A percentile compares a stretch with the other conserved stretches of the same genome.
These are phyloP conservation scores for Amorpha juglandis DNA, from an alignment of 2,888 invertebrate species.

Conservation along the genomic window DNA sequence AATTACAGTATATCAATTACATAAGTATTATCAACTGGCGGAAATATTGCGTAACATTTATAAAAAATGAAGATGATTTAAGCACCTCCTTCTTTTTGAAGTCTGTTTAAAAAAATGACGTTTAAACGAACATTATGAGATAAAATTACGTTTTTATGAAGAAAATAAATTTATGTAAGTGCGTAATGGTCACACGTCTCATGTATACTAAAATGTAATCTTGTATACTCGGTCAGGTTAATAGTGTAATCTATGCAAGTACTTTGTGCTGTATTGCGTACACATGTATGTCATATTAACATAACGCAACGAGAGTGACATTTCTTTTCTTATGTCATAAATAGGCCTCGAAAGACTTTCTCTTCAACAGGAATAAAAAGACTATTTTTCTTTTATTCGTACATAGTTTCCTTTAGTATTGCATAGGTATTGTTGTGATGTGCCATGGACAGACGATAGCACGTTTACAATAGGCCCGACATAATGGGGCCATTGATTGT, in stretches of 20 bases:
- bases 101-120: too few relatives aligned
- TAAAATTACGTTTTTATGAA: not conserved
- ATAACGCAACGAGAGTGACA: not conserved
- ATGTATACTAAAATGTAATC: not conserved
- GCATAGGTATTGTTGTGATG: conserved; percentile 60
- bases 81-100: too few relatives aligned
- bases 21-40: too few relatives aligned
- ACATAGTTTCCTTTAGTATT: conserved; percentile 68
- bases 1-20: too few relatives aligned
- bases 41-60: too few relatives aligned
- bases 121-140: not conserved
- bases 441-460: conserved; percentile 61
- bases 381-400: conserved; percentile 63
- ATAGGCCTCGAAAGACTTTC: not conserved
- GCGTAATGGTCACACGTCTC: not conserved
- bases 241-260: not conserved
- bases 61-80: too few relatives aligned
- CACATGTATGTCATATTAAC: not conserved
- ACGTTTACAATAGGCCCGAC: conserved; percentile 76
- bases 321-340: not conserved
- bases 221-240: not conserved
- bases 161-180: not conserved
- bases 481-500: conserved; percentile 81
- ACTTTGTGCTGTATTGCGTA: not conserved
- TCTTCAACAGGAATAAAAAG: conserved; percentile 29